These are phyloP conservation scores for Orientallactaga bullata DNA, from an alignment of 2,113 vertebrate species.

Conservation along the genomic window DNA sequence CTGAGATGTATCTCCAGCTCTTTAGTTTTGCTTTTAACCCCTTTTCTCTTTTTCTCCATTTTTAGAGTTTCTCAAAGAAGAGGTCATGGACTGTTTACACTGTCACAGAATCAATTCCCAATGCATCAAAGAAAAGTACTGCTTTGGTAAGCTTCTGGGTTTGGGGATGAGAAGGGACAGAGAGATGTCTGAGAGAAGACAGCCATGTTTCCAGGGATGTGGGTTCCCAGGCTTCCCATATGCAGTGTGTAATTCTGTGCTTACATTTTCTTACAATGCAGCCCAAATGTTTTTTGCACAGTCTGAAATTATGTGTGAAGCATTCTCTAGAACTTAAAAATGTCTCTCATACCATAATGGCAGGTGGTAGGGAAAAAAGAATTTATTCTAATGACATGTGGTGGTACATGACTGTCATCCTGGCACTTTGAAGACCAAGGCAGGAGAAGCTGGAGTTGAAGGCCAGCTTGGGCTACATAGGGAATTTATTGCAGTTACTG, in stretches of 20 bases:
- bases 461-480: neutral
- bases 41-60: neutral
- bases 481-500: too few species aligned
- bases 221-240: neutral
- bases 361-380: too few species aligned
- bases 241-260: neutral
- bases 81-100: slow-evolving; percentile 66
- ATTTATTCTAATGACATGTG: too few species aligned
- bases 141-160: slow-evolving; percentile 68
- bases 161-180: neutral
- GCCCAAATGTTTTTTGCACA: neutral
- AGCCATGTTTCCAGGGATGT: neutral
- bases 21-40: neutral
- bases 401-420: too few species aligned
- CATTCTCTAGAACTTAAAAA: neutral
- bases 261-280: neutral
- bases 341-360: neutral
- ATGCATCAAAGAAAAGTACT: slow-evolving; percentile 46
- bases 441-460: neutral
- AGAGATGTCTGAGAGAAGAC: neutral
- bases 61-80: slow-evolving; percentile 55
- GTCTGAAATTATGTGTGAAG: neutral
- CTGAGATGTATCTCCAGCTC: neutral
- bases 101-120: slow-evolving; percentile 58
- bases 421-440: neutral